Evolutionary conservation across 2,797 vertebrate genomes (phyloP).

Genomic region (Xenopus petersii): DNA sequence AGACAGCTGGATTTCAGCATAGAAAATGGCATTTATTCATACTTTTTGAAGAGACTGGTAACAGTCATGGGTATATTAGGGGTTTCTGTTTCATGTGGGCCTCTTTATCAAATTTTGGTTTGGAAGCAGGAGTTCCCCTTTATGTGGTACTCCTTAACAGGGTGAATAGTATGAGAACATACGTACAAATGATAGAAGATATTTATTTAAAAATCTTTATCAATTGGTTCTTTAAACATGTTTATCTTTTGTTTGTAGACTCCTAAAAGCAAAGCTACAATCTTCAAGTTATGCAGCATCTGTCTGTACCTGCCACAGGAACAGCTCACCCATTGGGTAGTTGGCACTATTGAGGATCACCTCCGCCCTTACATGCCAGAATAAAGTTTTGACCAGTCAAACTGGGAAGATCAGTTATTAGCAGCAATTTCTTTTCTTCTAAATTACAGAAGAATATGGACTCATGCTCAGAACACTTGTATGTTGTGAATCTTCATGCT

Average conservation of each 20-base stretch:
- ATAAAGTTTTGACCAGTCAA: constrained; percentile 81
- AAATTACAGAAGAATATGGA: constrained; percentile 88
- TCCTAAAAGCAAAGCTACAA: constrained; percentile 98
- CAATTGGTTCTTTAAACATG: too few relatives aligned
- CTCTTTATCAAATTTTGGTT: too few relatives aligned
- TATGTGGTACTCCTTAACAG: too few relatives aligned
- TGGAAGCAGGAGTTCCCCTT: too few relatives aligned
- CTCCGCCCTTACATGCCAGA: constrained; percentile 97
- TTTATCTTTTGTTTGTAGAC: constrained; percentile 69
- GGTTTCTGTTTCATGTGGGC: too few relatives aligned
- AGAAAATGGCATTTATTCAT: too few relatives aligned
- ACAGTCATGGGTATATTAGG: too few relatives aligned
- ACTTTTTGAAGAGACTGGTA: too few relatives aligned
- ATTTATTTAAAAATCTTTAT: too few relatives aligned
- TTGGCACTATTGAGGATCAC: constrained; percentile 97
- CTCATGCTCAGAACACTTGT: constrained; percentile 95
- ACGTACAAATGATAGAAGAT: too few relatives aligned
- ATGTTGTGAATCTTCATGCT: constrained; percentile 81
- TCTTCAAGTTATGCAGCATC: constrained; percentile 99
- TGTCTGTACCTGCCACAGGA: constrained; percentile 98
- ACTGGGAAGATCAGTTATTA: constrained; percentile 80
- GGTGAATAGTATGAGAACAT: too few relatives aligned
- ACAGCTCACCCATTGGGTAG: constrained; percentile 98
- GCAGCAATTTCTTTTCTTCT: constrained; percentile 86
- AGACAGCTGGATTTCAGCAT: too few relatives aligned